These are phyloP conservation scores for Ophion obscuratus DNA, from an alignment of 2,888 invertebrate species.

Conservation along the genomic window DNA sequence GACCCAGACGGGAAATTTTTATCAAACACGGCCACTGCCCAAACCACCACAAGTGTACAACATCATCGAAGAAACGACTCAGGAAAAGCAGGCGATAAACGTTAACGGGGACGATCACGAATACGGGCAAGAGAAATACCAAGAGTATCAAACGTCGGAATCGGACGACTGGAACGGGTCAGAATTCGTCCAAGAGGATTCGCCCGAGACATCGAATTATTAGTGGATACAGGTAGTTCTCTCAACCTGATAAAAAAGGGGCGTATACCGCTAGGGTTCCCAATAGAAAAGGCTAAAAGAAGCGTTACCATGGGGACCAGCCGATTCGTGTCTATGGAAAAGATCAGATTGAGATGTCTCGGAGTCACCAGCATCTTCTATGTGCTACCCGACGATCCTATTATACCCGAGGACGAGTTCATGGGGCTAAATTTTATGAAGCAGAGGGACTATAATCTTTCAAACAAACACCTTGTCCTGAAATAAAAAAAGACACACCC, in stretches of 20 bases:
- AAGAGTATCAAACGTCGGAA: too few relatives aligned
- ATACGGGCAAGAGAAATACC: too few relatives aligned
- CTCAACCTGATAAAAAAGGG: too few relatives aligned
- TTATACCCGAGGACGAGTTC: conserved; percentile 25
- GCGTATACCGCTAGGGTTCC: too few relatives aligned
- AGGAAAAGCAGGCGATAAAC: not conserved
- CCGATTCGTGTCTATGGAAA: conserved; percentile 14
- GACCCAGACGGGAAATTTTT: conserved; percentile 4
- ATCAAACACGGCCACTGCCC: not conserved
- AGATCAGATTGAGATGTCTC: conserved; percentile 7
- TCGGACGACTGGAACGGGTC: too few relatives aligned
- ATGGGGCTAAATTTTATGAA: conserved; percentile 23
- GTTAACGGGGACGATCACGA: too few relatives aligned
- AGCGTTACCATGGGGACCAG: conserved; percentile 29
- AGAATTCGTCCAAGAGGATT: too few relatives aligned
- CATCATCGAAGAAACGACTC: not conserved
- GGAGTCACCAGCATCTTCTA: conserved; percentile 18
- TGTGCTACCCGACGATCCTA: conserved; percentile 15
- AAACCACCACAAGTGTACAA: conserved; percentile 28
- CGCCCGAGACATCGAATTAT: too few relatives aligned
- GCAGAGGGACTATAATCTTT: conserved; percentile 14
- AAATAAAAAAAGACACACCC: too few relatives aligned
- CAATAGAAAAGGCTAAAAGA: conserved; percentile 9
- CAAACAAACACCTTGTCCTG: conserved; percentile 17
- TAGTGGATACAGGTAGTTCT: too few relatives aligned